These are phyloP conservation scores for Parasteatoda lunata DNA, from an alignment of 2,888 invertebrate species.

Conservation along the genomic window DNA sequence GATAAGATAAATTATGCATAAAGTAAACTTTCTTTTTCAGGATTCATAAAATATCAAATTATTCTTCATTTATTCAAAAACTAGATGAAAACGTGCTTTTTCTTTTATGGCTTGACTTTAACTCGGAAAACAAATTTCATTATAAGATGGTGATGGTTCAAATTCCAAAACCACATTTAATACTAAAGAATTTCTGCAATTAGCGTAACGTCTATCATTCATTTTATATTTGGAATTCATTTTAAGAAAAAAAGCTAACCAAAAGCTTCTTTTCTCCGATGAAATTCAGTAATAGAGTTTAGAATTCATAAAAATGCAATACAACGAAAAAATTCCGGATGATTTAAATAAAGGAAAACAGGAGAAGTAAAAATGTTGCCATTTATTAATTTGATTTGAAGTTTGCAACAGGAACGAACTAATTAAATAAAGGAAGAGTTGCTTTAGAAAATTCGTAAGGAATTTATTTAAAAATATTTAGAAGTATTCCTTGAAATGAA, in stretches of 20 bases:
- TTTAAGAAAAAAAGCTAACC: too few species aligned
- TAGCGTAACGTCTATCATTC: conserved; percentile 21
- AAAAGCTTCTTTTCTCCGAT: neutral
- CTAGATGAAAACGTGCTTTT: neutral
- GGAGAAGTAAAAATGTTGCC: conserved; percentile 6
- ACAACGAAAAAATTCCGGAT: neutral
- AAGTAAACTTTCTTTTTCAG: too few species aligned
- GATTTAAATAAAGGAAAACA: conserved; percentile 9
- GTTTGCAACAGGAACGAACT: conserved; percentile 16
- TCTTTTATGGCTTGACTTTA: neutral
- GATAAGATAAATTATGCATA: too few species aligned
- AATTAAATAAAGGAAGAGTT: conserved; percentile 33
- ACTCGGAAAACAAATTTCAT: conserved; percentile 1
- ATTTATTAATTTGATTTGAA: conserved; percentile 34
- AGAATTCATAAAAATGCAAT: conserved; percentile 7
- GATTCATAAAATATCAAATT: too few species aligned
- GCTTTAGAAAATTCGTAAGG: neutral
- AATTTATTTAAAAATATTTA: conserved; percentile 33
- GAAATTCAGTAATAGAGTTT: conserved; percentile 32
- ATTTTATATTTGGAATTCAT: too few species aligned
- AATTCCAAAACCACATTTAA: conserved; percentile 13
- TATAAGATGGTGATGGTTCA: conserved; percentile 8
- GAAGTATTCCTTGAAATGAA: too few species aligned
- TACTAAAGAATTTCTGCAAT: conserved; percentile 34
- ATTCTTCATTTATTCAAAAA: neutral